phyloP scores from a whole-genome alignment of 2,113 vertebrate genomes.

The Cairina moschata region DNA sequence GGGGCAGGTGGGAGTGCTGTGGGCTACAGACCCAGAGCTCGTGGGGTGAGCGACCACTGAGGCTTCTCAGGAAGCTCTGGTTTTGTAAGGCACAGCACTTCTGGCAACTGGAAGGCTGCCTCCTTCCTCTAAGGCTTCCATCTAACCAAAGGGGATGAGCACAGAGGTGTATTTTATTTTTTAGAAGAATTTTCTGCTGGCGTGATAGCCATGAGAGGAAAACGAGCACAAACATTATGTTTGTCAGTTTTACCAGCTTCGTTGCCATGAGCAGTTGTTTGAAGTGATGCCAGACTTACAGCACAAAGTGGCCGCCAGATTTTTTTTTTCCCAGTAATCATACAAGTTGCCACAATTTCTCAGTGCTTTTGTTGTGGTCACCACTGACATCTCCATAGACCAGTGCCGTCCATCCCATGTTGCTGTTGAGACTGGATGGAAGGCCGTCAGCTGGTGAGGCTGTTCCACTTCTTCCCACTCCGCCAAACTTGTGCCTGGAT shows the following conservation, averaged over 20 bases:
- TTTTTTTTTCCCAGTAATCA: not conserved
- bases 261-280: not conserved
- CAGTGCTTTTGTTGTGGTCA: rapidly evolving
- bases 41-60: rapidly evolving
- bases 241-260: not conserved
- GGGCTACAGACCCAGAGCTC: not conserved
- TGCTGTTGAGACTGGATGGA: not conserved
- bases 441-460: not conserved
- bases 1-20: too few species aligned
- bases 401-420: not conserved
- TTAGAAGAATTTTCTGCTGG: not conserved
- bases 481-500: not conserved
- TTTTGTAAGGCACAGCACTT: rapidly evolving
- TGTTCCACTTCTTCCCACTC: rapidly evolving
- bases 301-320: not conserved
- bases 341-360: rapidly evolving
- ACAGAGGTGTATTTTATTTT: not conserved
- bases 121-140: not conserved
- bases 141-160: not conserved
- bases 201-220: not conserved
- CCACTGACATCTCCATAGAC: rapidly evolving
- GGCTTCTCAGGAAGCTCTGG: rapidly evolving
- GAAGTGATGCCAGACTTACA: not conserved
- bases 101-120: not conserved
- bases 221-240: not conserved